phyloP scores from a whole-genome alignment of 2,113 vertebrate species.

The Plecotus auritus region DNA sequence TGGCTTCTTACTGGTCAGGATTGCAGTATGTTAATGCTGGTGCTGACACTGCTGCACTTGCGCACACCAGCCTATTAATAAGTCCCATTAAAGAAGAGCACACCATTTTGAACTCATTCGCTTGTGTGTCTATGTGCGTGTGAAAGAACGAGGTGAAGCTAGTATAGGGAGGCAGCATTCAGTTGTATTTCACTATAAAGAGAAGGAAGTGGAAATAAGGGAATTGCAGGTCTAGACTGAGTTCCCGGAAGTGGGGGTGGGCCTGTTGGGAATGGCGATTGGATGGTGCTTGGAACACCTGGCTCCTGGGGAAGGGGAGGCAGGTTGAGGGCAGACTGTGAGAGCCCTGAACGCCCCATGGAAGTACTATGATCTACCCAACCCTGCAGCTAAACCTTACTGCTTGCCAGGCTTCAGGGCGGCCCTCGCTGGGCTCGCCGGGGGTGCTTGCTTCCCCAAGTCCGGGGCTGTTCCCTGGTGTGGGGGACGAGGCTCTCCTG shows the following conservation, averaged over 20 bases:
- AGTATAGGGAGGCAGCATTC: background rate
- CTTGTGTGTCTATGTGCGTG: background rate
- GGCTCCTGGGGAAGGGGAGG: background rate
- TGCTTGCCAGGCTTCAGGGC: background rate
- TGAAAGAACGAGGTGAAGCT: background rate
- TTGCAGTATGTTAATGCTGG: background rate
- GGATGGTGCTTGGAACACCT: background rate
- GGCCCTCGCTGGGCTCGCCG: background rate
- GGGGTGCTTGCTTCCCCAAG: rapidly evolving
- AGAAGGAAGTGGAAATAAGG: background rate
- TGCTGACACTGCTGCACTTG: rapidly evolving
- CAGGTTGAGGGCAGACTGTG: background rate
- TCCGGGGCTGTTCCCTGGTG: background rate
- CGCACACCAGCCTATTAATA: background rate
- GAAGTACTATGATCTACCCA: background rate
- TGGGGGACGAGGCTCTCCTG: constrained; percentile 40
- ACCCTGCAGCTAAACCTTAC: background rate
- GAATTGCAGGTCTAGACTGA: background rate
- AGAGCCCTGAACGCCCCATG: background rate
- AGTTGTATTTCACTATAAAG: background rate
- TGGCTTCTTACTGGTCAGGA: background rate
- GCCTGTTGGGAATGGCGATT: background rate
- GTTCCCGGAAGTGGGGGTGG: background rate
- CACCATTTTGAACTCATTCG: background rate
- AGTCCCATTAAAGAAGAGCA: background rate